Conservation (phyloP, 2,888 invertebrate genomes). For the Amphiduros pacificus region DNA sequence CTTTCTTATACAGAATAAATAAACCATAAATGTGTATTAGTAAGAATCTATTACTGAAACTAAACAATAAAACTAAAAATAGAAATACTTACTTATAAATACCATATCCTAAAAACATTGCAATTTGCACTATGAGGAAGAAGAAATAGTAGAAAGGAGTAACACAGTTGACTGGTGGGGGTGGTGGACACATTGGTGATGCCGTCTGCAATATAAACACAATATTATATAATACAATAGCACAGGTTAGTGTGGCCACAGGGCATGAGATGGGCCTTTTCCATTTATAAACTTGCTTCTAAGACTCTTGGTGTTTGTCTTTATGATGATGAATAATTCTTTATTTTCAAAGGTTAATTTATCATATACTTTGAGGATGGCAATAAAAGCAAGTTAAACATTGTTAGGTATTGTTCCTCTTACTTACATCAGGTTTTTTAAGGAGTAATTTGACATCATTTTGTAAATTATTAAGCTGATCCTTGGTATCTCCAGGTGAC, state of each 20-base stretch:
- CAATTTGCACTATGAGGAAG: slow-evolving; percentile 40
- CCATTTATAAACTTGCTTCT: no score
- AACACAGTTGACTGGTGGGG: slow-evolving; percentile 36
- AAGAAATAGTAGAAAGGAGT: slow-evolving; percentile 45
- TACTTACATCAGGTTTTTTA: slow-evolving; percentile 10
- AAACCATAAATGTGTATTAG: background rate
- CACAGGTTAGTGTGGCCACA: background rate
- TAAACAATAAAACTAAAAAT: background rate
- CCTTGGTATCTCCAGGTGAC: slow-evolving; percentile 13
- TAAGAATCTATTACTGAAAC: background rate
- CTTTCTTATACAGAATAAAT: background rate
- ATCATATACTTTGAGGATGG: no score
- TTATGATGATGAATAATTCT: no score
- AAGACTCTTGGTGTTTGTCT: no score
- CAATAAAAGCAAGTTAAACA: background rate
- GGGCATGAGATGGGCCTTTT: no score
- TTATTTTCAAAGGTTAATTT: no score
- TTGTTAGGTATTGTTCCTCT: background rate
- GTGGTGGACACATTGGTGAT: slow-evolving; percentile 36
- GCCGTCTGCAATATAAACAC: background rate
- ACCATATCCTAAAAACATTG: slow-evolving; percentile 48
- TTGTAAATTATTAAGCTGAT: slow-evolving; percentile 16
- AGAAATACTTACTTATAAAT: slow-evolving; percentile 46
- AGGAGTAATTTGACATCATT: slow-evolving; percentile 18
- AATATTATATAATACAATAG: background rate